Percentiles rank a stretch among this genome's conserved stretches.
These are phyloP conservation scores for Charaxes varanes DNA, from an alignment of 1,140 invertebrate genomes.

Conservation along the genomic window DNA sequence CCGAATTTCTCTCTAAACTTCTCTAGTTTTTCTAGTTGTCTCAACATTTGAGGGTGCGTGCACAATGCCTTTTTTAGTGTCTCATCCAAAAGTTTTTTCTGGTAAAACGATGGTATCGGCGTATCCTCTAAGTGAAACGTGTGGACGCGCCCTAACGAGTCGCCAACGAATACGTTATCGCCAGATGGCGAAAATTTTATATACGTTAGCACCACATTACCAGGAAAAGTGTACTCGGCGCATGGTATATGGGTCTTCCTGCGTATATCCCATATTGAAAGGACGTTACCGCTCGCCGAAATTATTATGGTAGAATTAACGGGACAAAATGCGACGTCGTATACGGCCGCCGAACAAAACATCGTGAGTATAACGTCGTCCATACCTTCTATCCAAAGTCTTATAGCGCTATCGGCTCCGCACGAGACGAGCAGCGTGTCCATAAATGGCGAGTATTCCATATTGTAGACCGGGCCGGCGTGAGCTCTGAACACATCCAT, in stretches of 20 bases:
- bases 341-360: conserved; percentile 75
- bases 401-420: conserved; percentile 87
- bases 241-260: conserved; percentile 79
- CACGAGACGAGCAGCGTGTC: conserved; percentile 85
- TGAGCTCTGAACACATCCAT: conserved; percentile 85
- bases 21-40: conserved; percentile 74
- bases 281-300: conserved; percentile 80
- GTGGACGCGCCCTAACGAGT: conserved; percentile 77
- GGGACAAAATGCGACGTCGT: conserved; percentile 85
- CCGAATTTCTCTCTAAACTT: conserved; percentile 35
- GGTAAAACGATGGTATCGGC: conserved; percentile 79
- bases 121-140: conserved; percentile 81
- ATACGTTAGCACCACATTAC: conserved; percentile 57
- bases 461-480: conserved; percentile 83
- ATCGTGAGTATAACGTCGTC: conserved; percentile 79
- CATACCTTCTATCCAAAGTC: conserved; percentile 84
- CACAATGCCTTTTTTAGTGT: conserved; percentile 77
- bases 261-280: conserved; percentile 84
- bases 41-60: conserved; percentile 76
- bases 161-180: conserved; percentile 79
- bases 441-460: conserved; percentile 87
- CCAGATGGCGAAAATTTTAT: conserved; percentile 78
- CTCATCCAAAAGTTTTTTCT: conserved; percentile 75
- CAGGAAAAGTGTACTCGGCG: conserved; percentile 72
- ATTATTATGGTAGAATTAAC: conserved; percentile 88